phyloP scores from a whole-genome alignment of 2,888 invertebrate species.

The Phaedon cochleariae region DNA sequence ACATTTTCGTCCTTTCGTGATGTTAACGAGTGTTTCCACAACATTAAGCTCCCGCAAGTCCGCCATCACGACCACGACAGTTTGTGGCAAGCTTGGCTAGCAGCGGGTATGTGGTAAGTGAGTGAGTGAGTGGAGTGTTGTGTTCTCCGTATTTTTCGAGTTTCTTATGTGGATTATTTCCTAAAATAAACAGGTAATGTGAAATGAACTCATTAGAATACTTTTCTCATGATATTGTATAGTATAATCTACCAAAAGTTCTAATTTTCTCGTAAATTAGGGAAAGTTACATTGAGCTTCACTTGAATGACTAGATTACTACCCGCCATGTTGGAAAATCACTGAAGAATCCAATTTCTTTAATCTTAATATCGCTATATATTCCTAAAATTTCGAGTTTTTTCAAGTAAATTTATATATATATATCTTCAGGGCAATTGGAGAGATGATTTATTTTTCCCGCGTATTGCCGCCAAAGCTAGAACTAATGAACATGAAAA shows the following conservation, averaged over 20 bases:
- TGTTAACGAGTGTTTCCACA: slow-evolving; percentile 32
- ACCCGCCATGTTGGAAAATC: slow-evolving; percentile 77
- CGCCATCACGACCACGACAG: slow-evolving; percentile 62
- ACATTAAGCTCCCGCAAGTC: slow-evolving; percentile 50
- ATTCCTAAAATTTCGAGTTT: slow-evolving; percentile 45
- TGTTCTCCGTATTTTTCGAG: slow-evolving; percentile 63
- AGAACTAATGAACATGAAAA: slow-evolving; percentile 54
- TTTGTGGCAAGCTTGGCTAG: slow-evolving; percentile 61
- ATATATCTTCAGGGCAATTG: slow-evolving; percentile 63
- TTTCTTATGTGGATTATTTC: slow-evolving; percentile 62
- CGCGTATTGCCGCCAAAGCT: slow-evolving; percentile 63
- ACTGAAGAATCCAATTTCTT: slow-evolving; percentile 58
- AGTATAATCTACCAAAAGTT: slow-evolving; percentile 23
- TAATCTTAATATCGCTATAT: slow-evolving; percentile 40
- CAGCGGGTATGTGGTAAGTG: slow-evolving; percentile 62
- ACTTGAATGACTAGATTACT: slow-evolving; percentile 61
- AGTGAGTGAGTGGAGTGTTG: slow-evolving; percentile 59
- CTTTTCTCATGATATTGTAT: slow-evolving; percentile 23
- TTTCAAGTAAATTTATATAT: slow-evolving; percentile 51
- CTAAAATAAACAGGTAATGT: slow-evolving; percentile 62
- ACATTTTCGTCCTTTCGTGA: slow-evolving; percentile 35
- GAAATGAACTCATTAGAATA: slow-evolving; percentile 38
- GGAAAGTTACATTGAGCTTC: slow-evolving; percentile 58
- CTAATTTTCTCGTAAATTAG: slow-evolving; percentile 38
- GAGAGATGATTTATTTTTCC: slow-evolving; percentile 61